Evolutionary conservation across 1,140 invertebrate genomes (phyloP), one percentile per base, ranked within the genome.

Genomic region (Nasonia giraulti): DNA sequence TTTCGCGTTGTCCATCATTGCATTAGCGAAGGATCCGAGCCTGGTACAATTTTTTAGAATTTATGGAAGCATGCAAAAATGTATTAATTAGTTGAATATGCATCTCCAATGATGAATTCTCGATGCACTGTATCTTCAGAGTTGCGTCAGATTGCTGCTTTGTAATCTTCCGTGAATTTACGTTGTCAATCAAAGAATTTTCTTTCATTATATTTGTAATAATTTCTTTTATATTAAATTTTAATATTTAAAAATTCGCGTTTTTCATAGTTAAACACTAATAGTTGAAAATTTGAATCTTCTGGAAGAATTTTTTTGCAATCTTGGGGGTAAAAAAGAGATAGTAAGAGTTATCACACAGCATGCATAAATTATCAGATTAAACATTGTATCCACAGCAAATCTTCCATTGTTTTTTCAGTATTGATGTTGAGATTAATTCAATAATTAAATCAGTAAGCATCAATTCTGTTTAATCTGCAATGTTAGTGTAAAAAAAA

Each of bases 351-450:
- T 62, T 27, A 31, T 33, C 68, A 71, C 68, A 31, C 31, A 71
- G 17, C 68, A 71, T 71, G 68, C 68, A 71, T 4, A 31, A 71
- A 31, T 71, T 33, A 71, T 31, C 68, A 71, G 68, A 71, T 71
- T 71, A 71, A 71, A 71, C 27, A 71, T 12, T 31, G 12, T 71
- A 55, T 55, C 1, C 3, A 55, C 14, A 20, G n/a, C 2, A n/a
- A 62, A 62, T n/a, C 4, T 62, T 62, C 55, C 20, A 62, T 62
- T 62, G 17, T 20, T n/a, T 62, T 62, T 20, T 7, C 5, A n/a
- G 3, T 62, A 20, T n/a, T 62, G 17, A n/a, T 55, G 12, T 55
- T 27, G 27, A 27, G 5, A 55, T 55, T 55, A 55, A 55, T 20
- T 17, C 17, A 55, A 20, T 2, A 5, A 55, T 55, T 3, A 55